Percentiles rank a stretch among this genome's conserved stretches.
phyloP scores from a whole-genome alignment of 2,113 vertebrate genomes.

The Solenodon paradoxus region DNA sequence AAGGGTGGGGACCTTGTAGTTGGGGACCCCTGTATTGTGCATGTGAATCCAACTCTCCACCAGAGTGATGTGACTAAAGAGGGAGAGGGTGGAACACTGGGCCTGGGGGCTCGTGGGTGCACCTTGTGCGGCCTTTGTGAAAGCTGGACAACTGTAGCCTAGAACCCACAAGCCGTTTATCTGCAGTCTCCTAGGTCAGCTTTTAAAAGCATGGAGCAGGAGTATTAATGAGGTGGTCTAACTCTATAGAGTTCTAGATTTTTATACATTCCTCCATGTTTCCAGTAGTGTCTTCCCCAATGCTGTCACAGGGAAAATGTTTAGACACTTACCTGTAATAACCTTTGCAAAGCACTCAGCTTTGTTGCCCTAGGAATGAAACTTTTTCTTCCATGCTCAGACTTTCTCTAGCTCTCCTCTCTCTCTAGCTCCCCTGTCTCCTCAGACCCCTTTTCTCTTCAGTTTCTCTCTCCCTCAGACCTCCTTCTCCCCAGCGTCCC shows the following conservation, averaged over 20 bases:
- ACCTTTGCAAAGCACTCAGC: neutral
- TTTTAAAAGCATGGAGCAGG: neutral
- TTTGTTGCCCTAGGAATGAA: neutral
- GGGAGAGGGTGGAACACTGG: neutral
- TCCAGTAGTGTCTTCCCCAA: neutral
- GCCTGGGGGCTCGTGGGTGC: no score
- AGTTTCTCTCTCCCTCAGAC: no score
- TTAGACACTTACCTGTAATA: neutral
- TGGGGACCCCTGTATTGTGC: fast-evolving
- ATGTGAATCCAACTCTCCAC: neutral
- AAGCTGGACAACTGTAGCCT: neutral
- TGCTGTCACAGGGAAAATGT: neutral
- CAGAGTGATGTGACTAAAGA: fast-evolving
- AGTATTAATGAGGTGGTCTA: neutral
- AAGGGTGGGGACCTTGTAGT: neutral
- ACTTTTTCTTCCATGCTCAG: neutral
- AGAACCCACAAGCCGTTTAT: neutral
- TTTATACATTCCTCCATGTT: neutral
- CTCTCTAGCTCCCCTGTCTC: no score
- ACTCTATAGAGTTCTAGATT: neutral
- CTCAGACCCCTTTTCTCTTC: no score
- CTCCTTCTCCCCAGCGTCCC: no score
- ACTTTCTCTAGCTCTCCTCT: neutral
- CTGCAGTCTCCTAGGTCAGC: neutral
- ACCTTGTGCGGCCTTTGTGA: neutral